Evolutionary conservation across 1,140 invertebrate genomes (phyloP), one percentile per base, ranked within the genome.

Genomic region (Protaetia brevitarsis): DNA sequence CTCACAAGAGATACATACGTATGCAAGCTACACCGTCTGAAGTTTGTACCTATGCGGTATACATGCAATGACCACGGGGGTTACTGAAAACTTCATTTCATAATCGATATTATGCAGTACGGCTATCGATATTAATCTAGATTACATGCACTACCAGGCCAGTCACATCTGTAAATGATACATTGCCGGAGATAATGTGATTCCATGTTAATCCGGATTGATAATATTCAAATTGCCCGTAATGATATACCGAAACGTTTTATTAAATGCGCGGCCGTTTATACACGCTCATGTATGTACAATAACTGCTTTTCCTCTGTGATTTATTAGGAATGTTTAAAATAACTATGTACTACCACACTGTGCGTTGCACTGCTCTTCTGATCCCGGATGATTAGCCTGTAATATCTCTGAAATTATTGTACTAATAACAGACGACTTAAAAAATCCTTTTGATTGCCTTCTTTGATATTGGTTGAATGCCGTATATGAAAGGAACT

Each of bases 41-140:
- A 23, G 41, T 19, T 3, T 19, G 19, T 8, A 51, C 11, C 19
- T 51, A 16, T 23, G 2, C 4, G 8, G 11, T 51, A 51, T 8
- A 23, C 19, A 19, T 51, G 6, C 19, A 23, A 51, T 23, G 11
- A 51, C 41, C 41, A 19, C 19, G 16, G 41, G 41, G 41, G 41
- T 23, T 51, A 19, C 41, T 19, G 41, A 51, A 51, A 23, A 51
- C 26, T 51, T 23, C 21, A 51, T 51, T 51, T 51, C 16, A 51
- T 19, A 26, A 51, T 51, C 41, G n/a, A 51, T 51, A 51, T 51
- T 23, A 21, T 51, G 13, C 19, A 16, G 37, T 51, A 23, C 3
- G 41, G 16, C 41, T 51, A 51, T 51, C 41, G 19, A 23, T 51
- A 51, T 51, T 51, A 51, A 51, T 51, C 41, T 51, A 51, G 41